Conservation (phyloP, 2,797 vertebrate species). For the Phrynocephalus guinanensis region DNA sequence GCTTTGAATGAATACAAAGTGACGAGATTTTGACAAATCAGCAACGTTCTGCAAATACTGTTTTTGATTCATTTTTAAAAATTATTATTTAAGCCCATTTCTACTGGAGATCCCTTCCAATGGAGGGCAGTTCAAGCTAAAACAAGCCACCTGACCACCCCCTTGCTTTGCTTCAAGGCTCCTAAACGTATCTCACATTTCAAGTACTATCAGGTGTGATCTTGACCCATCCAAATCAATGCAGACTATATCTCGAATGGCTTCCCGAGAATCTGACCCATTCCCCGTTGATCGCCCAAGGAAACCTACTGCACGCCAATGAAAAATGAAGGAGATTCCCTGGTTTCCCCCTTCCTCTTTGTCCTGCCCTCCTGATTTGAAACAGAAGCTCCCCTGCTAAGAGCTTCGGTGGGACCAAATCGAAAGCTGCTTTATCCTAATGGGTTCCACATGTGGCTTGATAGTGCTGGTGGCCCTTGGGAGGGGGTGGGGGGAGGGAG, state of each 20-base stretch:
- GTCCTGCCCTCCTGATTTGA: slow-evolving; percentile 31
- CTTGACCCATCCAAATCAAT: background rate
- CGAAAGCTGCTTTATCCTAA: slow-evolving; percentile 67
- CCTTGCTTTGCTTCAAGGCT: background rate
- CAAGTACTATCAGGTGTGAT: background rate
- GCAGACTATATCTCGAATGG: background rate
- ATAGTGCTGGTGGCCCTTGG: slow-evolving; percentile 40
- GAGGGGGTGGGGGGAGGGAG: background rate
- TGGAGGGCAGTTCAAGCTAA: no score
- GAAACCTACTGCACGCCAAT: slow-evolving; percentile 45
- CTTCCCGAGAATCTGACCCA: background rate
- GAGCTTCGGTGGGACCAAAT: slow-evolving; percentile 64
- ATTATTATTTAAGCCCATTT: no score
- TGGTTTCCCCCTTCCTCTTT: slow-evolving; percentile 25
- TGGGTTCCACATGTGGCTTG: slow-evolving; percentile 74
- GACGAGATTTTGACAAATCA: no score
- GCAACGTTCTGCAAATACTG: no score
- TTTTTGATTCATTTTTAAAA: no score
- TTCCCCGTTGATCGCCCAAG: slow-evolving; percentile 2
- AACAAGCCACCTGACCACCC: no score
- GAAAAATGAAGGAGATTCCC: slow-evolving; percentile 55
- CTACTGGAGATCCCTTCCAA: no score
- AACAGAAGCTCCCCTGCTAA: slow-evolving; percentile 64
- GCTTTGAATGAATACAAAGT: no score
- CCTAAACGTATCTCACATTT: background rate